Base-by-base conservation (phyloP, 2,888 invertebrate species). In the Elmis aenea region DNA sequence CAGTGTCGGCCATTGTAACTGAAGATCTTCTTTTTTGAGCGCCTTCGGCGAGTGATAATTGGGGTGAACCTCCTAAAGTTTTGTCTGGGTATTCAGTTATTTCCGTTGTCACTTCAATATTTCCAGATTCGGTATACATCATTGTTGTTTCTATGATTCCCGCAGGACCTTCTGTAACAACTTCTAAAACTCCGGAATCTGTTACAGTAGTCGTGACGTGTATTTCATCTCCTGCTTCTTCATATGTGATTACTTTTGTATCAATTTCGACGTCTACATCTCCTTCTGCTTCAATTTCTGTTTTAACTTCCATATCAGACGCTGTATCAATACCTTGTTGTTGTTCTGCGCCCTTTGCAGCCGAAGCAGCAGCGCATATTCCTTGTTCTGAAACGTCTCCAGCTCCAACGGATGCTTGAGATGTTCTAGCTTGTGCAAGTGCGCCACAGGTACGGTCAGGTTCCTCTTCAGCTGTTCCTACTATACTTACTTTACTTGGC, bases 121-220 rank as follows among this genome's bases (percentile, higher is more conserved):
- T 59, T 16, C 68, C 68, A 3, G 59, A 60, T 8, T 57, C 52
- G 1, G 58, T 59, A 34, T 64, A 56, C 8, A 53, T 54, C 42
- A 68, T 35, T 5, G 56, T 58, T 4, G 67, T 67, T 46, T 64
- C 64, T 37, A 68, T 61, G 3, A 55, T 30, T 24, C 67, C 67
- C n/a, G 48, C 54, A 0, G 65, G 64, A 13, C 66, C 66, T 54
- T 66, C 63, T 1, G 67, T 67, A 2, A 56, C 52, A 2, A 68
- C 58, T 45, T 66, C 64, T 21, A 68, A 38, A 20, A 53, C 56
- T 13, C 67, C 67, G n/a, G 59, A 58, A 20, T 44, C 45, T n/a
- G 64, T 62, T 3, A 64, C 48, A 8, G 60, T 59, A 2, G 66
- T 67, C 1, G 61, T 63, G 3, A 65, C 46, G 24, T 62, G 55